Conservation (phyloP, 2,113 vertebrate genomes). For the Tachysurus fulvidraco region DNA sequence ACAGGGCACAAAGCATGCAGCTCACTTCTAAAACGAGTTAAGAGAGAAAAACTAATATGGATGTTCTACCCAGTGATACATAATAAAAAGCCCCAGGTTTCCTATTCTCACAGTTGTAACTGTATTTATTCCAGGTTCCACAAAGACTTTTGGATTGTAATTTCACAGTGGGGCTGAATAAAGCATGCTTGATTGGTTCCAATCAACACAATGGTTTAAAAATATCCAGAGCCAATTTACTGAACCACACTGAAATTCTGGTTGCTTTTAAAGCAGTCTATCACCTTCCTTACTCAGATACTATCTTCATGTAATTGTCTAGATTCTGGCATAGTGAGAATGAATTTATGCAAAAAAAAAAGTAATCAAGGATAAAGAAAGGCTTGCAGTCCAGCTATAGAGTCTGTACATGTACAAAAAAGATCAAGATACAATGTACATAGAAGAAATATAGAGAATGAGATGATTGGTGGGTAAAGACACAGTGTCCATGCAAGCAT, state of each 20-base stretch:
- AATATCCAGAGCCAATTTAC: not conserved
- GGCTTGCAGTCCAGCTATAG: not conserved
- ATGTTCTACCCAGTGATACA: not conserved
- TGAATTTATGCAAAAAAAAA: not conserved
- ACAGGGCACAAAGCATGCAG: not conserved
- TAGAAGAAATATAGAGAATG: not conserved
- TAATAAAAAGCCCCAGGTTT: constrained; percentile 19
- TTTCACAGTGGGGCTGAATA: constrained; percentile 14
- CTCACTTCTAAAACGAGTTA: not conserved
- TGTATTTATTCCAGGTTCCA: constrained; percentile 15
- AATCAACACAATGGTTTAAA: constrained; percentile 19
- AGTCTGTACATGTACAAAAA: not conserved
- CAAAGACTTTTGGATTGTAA: constrained; percentile 25
- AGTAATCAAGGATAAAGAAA: not conserved
- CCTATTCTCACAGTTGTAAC: constrained; percentile 6
- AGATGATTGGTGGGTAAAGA: not conserved
- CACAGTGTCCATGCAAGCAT: not conserved
- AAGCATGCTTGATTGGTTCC: constrained; percentile 19
- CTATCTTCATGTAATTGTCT: not conserved
- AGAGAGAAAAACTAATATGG: constrained; percentile 1
- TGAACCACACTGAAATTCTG: constrained; percentile 4
- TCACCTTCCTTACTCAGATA: not conserved
- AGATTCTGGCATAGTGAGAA: not conserved
- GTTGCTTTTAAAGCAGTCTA: constrained; percentile 1
- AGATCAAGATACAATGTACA: not conserved